Conservation (phyloP, 1,140 invertebrate genomes). For the Drosophila asahinai region DNA sequence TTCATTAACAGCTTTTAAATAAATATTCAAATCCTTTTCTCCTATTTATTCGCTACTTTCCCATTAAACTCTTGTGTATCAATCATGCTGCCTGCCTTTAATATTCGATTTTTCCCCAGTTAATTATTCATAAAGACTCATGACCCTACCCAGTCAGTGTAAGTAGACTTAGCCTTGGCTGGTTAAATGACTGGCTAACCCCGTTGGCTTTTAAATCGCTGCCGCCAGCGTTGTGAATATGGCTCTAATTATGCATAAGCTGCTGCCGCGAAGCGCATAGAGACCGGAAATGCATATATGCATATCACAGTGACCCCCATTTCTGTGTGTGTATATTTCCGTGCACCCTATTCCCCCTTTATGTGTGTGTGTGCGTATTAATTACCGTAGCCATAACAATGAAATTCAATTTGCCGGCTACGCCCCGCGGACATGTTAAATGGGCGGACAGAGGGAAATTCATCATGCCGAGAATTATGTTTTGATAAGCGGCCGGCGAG, state of each 20-base stretch:
- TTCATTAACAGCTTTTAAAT: neutral
- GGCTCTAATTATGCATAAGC: slow-evolving; percentile 58
- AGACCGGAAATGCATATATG: slow-evolving; percentile 54
- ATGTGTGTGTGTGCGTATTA: slow-evolving; percentile 28
- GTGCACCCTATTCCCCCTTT: neutral
- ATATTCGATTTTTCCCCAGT: slow-evolving; percentile 2
- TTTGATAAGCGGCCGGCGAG: slow-evolving; percentile 56
- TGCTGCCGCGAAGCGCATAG: slow-evolving; percentile 21
- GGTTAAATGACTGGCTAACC: slow-evolving; percentile 33
- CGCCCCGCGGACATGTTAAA: slow-evolving; percentile 43
- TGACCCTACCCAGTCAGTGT: neutral
- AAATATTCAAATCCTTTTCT: neutral
- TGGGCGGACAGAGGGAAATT: slow-evolving; percentile 51
- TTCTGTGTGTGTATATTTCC: slow-evolving; percentile 2
- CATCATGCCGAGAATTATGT: slow-evolving; percentile 64
- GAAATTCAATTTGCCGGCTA: slow-evolving; percentile 56
- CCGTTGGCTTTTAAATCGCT: slow-evolving; percentile 23
- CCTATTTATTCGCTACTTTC: neutral
- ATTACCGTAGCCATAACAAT: slow-evolving; percentile 65
- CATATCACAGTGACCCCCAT: slow-evolving; percentile 21
- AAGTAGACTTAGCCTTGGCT: slow-evolving; percentile 23
- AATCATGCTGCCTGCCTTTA: slow-evolving; percentile 1
- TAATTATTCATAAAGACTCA: slow-evolving; percentile 6
- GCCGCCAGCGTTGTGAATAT: slow-evolving; percentile 19
- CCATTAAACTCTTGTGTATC: neutral